Evolutionary conservation across 1,140 invertebrate species (phyloP), one percentile per base, ranked within the genome.

Genomic region (Drosophila gunungcola): DNA sequence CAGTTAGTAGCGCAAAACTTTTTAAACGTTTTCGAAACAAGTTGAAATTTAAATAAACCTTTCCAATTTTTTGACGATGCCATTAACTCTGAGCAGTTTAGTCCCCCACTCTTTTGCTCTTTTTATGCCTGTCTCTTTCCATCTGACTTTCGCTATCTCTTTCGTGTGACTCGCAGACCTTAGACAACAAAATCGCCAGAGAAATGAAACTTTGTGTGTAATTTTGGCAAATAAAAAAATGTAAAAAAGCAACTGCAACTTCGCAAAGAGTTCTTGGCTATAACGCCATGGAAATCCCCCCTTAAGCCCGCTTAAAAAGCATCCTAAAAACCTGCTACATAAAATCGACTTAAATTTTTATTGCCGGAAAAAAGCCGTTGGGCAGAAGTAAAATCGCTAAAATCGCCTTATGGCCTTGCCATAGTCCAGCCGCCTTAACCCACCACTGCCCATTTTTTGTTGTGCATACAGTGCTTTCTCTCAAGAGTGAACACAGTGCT

Each of bases 31-130:
- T 86, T 88, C 83, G 83, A 86, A 86, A 86, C 83, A 86, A 86
- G 83, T 88, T 89, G 76, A 88, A 88, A 88, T 88, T 89, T 89
- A 88, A 88, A 88, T 88, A 89, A 88, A 88, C 83, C 84, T 88
- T 79, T 81, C 72, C 75, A 89, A 70, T 70, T 89, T 89, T 88
- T 89, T 89, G 83, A 89, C 72, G 83, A 81, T 76, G 61, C 73
- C 77, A 75, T 75, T 75, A 64, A 29, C 46, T 55, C 46, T 25
- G 32, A 52, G 32, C 49, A 49, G 29, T 21, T 12, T 32, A 21
- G 10, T 21, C 39, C 12, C 5, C 13, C 3, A n/a, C 12, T 11
- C 13, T 6, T 38, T 43, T 32, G 11, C 7, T 5, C 32, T 32
- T 2, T 11, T 21, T 3, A 9, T 3, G 3, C 10, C 45, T 12